These are phyloP conservation scores for Nasonia giraulti DNA, from an alignment of 1,140 invertebrate species.

Conservation along the genomic window DNA sequence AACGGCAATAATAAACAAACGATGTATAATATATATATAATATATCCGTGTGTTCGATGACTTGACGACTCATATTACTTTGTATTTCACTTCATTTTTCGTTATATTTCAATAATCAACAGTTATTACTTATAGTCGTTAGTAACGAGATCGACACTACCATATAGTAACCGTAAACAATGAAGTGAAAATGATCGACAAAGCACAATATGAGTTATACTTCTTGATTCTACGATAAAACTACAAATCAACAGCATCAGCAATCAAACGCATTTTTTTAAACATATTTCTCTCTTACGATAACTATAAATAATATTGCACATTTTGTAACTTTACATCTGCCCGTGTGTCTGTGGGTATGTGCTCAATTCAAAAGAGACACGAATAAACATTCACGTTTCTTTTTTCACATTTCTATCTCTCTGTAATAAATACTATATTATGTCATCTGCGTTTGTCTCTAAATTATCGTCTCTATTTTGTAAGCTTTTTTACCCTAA, in stretches of 20 bases:
- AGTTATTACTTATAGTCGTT: conserved; percentile 16
- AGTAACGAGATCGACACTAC: background rate
- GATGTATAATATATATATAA: background rate
- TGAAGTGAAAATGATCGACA: conserved; percentile 11
- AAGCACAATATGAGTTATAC: conserved; percentile 12
- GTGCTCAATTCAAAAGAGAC: conserved; percentile 28
- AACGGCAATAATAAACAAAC: conserved; percentile 34
- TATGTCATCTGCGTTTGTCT: conserved; percentile 3
- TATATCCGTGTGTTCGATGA: conserved; percentile 19
- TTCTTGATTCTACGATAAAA: background rate
- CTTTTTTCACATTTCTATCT: conserved; percentile 31
- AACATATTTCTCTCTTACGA: conserved; percentile 30
- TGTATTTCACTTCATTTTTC: background rate
- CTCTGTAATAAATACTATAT: conserved; percentile 54
- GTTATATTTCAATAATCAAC: conserved; percentile 21
- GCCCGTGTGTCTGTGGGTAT: background rate
- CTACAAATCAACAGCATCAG: conserved; percentile 37
- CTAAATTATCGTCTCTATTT: conserved; percentile 17
- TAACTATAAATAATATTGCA: conserved; percentile 30
- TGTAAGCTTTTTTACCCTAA: background rate
- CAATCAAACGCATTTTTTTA: conserved; percentile 40
- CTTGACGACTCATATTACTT: background rate
- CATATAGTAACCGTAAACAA: background rate
- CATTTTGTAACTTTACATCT: conserved; percentile 43
- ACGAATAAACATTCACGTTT: background rate